These are phyloP conservation scores for Rhingia campestris DNA, from an alignment of 2,888 invertebrate species.

Conservation along the genomic window DNA sequence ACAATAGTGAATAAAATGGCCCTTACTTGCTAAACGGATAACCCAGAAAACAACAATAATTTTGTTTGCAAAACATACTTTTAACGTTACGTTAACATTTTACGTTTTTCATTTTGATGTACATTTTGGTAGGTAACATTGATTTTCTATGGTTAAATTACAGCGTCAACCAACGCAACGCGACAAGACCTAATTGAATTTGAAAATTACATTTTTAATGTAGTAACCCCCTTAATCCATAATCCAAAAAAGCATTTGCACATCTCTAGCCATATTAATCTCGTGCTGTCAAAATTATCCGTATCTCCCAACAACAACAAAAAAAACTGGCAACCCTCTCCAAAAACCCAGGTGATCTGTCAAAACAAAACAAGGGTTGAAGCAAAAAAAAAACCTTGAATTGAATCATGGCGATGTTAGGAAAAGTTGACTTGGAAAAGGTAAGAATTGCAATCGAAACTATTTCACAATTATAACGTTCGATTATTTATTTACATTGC, in stretches of 20 bases:
- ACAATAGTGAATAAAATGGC: no score
- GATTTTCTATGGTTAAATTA: no score
- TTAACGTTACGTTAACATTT: no score
- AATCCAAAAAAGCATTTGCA: background rate
- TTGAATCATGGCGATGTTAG: slow-evolving; percentile 73
- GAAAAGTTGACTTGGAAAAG: slow-evolving; percentile 69
- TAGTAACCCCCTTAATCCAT: background rate
- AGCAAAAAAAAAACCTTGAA: slow-evolving; percentile 31
- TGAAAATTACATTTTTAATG: background rate
- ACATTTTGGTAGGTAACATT: no score
- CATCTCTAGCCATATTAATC: slow-evolving; percentile 14
- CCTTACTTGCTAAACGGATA: no score
- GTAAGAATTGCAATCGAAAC: slow-evolving; percentile 76
- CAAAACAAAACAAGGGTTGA: slow-evolving; percentile 70
- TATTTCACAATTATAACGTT: slow-evolving; percentile 71
- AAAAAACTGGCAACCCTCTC: slow-evolving; percentile 26
- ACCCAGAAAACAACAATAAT: no score
- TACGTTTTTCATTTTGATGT: no score
- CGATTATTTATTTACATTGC: slow-evolving; percentile 4
- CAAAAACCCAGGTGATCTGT: slow-evolving; percentile 22
- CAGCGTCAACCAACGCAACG: no score
- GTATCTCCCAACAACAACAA: background rate
- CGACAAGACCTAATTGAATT: no score
- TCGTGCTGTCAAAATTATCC: slow-evolving; percentile 24
- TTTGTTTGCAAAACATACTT: no score